phyloP scores from a whole-genome alignment of 2,888 invertebrate genomes.

The Dynastes hyllus region DNA sequence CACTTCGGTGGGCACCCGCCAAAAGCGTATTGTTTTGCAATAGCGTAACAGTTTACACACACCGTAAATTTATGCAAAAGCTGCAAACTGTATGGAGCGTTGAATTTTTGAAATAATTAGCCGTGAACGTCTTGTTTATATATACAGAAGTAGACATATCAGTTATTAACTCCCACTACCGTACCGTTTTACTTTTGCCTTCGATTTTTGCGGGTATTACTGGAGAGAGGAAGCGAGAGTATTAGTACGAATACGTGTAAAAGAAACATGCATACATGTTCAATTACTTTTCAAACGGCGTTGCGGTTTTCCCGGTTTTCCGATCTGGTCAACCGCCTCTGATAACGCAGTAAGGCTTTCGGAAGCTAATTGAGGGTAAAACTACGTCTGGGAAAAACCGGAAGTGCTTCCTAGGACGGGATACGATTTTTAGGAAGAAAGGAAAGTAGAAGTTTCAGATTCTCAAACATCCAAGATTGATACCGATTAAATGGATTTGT shows the following conservation, averaged over 20 bases:
- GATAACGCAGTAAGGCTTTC: not conserved
- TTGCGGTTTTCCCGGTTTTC: not conserved
- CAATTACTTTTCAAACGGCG: not conserved
- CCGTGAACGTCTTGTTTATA: slow-evolving; percentile 10
- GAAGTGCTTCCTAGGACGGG: too few relatives aligned
- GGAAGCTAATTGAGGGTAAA: too few relatives aligned
- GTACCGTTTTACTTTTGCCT: slow-evolving; percentile 1
- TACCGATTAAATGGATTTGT: too few relatives aligned
- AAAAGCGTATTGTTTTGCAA: not conserved
- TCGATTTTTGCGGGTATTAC: not conserved
- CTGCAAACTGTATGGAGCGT: not conserved
- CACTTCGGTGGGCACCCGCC: not conserved
- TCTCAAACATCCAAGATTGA: too few relatives aligned
- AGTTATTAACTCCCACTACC: not conserved
- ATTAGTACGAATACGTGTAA: too few relatives aligned
- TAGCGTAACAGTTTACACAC: not conserved
- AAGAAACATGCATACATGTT: not conserved
- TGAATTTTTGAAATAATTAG: slow-evolving; percentile 23
- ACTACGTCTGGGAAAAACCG: too few relatives aligned
- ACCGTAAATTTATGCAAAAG: slow-evolving; percentile 16
- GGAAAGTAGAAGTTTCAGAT: too few relatives aligned
- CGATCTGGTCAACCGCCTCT: not conserved
- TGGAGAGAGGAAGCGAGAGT: too few relatives aligned
- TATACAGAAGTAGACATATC: not conserved
- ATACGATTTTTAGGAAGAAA: too few relatives aligned